Conservation (phyloP, 2,797 vertebrate species). For the Caiman crocodilus region DNA sequence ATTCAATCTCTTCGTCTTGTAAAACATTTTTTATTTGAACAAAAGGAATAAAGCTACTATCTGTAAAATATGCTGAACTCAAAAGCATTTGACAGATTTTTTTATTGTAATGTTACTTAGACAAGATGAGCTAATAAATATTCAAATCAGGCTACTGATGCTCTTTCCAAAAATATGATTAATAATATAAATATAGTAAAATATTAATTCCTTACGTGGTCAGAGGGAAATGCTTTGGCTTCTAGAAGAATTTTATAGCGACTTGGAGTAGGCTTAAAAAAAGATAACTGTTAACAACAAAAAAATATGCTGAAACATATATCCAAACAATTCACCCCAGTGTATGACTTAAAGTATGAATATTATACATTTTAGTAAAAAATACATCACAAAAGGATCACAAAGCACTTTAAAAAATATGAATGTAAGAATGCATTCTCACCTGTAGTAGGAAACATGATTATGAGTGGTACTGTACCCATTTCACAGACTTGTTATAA, state of each 20-base stretch:
- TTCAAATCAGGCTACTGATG: slow-evolving; percentile 69
- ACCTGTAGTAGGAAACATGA: too few relatives aligned
- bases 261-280: slow-evolving; percentile 91
- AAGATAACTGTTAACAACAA: slow-evolving; percentile 87
- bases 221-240: slow-evolving; percentile 93
- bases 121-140: slow-evolving; percentile 77
- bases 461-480: background rate
- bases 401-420: slow-evolving; percentile 27
- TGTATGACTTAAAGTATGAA: slow-evolving; percentile 34
- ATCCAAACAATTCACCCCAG: slow-evolving; percentile 14
- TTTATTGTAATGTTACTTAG: slow-evolving; percentile 71
- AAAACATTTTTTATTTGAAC: slow-evolving; percentile 77
- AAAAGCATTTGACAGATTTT: slow-evolving; percentile 76
- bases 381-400: slow-evolving; percentile 32
- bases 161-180: slow-evolving; percentile 62
- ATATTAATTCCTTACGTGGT: slow-evolving; percentile 89
- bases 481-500: slow-evolving; percentile 9
- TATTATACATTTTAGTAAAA: slow-evolving; percentile 18
- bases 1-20: slow-evolving; percentile 72
- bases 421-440: background rate
- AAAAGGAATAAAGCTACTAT: slow-evolving; percentile 75
- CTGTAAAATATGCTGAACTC: slow-evolving; percentile 76
- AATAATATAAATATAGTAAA: slow-evolving; percentile 77
- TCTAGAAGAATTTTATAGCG: slow-evolving; percentile 95
- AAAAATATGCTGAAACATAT: slow-evolving; percentile 20